Percentiles rank a stretch among this genome's conserved stretches.
Conservation (phyloP, 2,113 vertebrate species). For the Typhlomys cinereus region DNA sequence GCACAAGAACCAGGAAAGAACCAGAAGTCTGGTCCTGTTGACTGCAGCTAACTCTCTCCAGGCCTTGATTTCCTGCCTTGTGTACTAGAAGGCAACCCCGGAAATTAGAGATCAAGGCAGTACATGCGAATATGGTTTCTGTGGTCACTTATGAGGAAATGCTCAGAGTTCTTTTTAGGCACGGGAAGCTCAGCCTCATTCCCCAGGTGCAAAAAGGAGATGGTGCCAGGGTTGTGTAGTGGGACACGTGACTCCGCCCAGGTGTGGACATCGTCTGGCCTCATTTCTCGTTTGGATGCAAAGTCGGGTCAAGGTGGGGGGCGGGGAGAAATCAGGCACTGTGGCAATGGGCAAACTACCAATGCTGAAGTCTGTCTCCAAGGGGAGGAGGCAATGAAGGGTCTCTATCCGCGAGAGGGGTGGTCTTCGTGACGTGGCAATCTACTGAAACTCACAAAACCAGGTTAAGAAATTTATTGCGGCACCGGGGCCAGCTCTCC, state of each 20-base stretch:
- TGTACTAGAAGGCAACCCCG: background rate
- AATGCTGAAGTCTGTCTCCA: background rate
- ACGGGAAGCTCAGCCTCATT: background rate
- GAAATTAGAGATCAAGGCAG: background rate
- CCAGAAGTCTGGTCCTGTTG: background rate
- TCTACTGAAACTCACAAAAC: constrained; percentile 25
- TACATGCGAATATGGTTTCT: background rate
- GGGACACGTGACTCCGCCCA: background rate
- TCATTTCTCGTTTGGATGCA: constrained; percentile 2
- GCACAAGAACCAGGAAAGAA: background rate
- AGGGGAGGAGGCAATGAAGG: background rate
- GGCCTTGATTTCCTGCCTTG: background rate
- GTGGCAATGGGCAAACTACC: too few relatives aligned
- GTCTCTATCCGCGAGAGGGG: background rate
- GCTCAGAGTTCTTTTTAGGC: background rate
- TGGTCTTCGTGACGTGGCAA: background rate
- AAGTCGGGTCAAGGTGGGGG: too few relatives aligned
- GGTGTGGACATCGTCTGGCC: background rate
- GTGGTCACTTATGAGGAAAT: background rate
- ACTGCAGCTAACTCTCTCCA: background rate
- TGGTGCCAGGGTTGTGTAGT: background rate
- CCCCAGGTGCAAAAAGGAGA: background rate
- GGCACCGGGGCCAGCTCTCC: background rate
- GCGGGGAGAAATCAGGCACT: background rate
- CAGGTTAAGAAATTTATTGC: constrained; percentile 61